phyloP scores from a whole-genome alignment of 2,888 invertebrate genomes.

The Drosophila dives region DNA sequence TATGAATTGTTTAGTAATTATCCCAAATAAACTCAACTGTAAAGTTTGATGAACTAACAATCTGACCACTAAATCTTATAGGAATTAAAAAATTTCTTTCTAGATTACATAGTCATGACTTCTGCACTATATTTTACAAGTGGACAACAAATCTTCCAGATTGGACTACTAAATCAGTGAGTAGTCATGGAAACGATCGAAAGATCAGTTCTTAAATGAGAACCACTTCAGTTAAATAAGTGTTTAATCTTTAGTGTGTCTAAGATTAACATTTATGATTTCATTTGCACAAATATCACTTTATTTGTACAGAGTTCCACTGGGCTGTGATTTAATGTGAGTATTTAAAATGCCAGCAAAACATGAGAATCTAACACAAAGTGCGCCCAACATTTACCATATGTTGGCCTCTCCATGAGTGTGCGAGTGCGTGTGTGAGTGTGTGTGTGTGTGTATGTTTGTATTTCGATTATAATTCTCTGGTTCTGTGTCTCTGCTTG shows the following conservation, averaged over 20 bases:
- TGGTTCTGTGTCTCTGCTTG: slow-evolving; percentile 29
- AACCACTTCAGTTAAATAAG: neutral
- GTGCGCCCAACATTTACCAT: slow-evolving; percentile 30
- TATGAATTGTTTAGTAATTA: too few species aligned
- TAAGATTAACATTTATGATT: neutral
- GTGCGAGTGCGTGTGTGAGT: slow-evolving; percentile 2
- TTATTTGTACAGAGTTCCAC: slow-evolving; percentile 4
- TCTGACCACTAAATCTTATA: neutral
- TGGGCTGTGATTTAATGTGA: slow-evolving; percentile 6
- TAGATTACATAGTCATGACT: neutral
- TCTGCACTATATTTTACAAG: neutral
- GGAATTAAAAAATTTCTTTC: neutral
- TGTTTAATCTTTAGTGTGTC: neutral
- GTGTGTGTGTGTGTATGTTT: slow-evolving; percentile 4
- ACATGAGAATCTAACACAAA: slow-evolving; percentile 18
- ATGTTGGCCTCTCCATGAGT: slow-evolving; percentile 23
- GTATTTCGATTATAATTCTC: slow-evolving; percentile 46
- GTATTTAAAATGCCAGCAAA: slow-evolving; percentile 17
- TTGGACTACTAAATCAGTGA: too few species aligned
- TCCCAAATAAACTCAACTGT: too few species aligned
- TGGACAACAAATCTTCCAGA: too few species aligned
- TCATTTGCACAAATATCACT: neutral
- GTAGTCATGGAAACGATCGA: neutral
- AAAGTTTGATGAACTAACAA: neutral
- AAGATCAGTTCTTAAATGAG: neutral